Evolutionary conservation across 2,888 invertebrate species (phyloP), one percentile per base, ranked within the genome.

Genomic region (Eulithis testata): DNA sequence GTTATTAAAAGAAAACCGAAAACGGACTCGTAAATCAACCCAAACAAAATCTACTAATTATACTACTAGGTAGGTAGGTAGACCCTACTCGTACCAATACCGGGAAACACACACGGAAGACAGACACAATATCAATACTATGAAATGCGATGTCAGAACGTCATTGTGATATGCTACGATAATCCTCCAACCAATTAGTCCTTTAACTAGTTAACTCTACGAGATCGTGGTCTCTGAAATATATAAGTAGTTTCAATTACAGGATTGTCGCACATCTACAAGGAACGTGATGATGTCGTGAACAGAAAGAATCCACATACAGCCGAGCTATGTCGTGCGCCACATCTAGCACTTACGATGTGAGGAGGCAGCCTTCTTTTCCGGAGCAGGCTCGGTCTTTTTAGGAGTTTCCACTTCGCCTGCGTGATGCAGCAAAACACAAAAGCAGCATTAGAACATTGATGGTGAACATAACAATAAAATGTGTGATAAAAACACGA

Each of bases 361-460:
- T 77, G 91, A 89, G 79, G 88, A 82, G 78, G 88, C 82, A 75
- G 89, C 79, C 86, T 91, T 93, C 90, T 92, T 92, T 79, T 93
- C 93, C 80, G 91, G 81, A 85, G 90, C 86, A 87, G 87, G 87
- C 86, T 92, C 93, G 85, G 81, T 79, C 88, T 90, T 91, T 93
- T 93, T 91, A 88, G 91, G 87, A 80, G 92, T 87, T 80, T 94
- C 88, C 93, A 92, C 90, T 90, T 94, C 88, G 90, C 93, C 91
- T 93, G 92, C 82, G 79, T 77, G 83, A 84, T 83, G 86, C 87
- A 80, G 86, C 86, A 89, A 90, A 91, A 92, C 88, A 92, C 91
- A 93, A 92, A 92, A 92, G 90, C 90, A 89, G 82, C 86, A 91
- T 93, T 92, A 92, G 89, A 91, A 91, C 87, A 91, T 88, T 87